These are phyloP conservation scores for Ganaspis sp. DNA, from an alignment of 1,140 invertebrate species.

Conservation along the genomic window DNA sequence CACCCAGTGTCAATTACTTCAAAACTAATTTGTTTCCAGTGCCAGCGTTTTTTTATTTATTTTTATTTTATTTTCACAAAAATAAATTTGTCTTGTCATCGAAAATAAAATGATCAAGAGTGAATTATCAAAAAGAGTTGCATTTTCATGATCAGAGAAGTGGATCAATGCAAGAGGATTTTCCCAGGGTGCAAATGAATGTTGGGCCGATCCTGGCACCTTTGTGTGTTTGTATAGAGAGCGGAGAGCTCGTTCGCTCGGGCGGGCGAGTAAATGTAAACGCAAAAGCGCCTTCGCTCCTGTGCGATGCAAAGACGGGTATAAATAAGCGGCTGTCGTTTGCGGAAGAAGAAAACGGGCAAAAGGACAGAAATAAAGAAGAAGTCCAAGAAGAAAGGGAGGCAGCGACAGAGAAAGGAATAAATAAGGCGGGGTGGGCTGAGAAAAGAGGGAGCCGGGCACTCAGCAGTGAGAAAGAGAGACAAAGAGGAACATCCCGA, in stretches of 20 bases:
- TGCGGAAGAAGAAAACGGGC: constrained; percentile 76
- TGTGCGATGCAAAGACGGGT: constrained; percentile 75
- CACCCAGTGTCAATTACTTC: too few relatives aligned
- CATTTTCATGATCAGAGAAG: too few relatives aligned
- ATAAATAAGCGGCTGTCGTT: constrained; percentile 77
- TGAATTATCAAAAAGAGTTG: too few relatives aligned
- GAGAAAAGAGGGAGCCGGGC: constrained; percentile 50
- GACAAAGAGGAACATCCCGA: constrained; percentile 42
- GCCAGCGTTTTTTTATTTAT: too few relatives aligned
- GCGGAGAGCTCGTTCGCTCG: constrained; percentile 51
- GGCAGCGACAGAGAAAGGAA: constrained; percentile 68
- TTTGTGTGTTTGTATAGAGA: constrained; percentile 40
- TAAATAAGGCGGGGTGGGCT: constrained; percentile 61
- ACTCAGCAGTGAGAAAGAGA: constrained; percentile 42
- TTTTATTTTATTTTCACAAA: too few relatives aligned
- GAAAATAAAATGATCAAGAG: too few relatives aligned
- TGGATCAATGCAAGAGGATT: too few relatives aligned
- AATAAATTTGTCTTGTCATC: too few relatives aligned
- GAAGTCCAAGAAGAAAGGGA: constrained; percentile 65
- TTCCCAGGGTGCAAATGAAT: constrained; percentile 15
- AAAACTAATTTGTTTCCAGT: too few relatives aligned
- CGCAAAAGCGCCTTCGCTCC: constrained; percentile 66
- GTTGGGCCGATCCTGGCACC: constrained; percentile 31
- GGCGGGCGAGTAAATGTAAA: constrained; percentile 64
- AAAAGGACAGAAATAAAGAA: constrained; percentile 74